Conservation (phyloP, 2,797 vertebrate species). For the Ambastaia sidthimunki region DNA sequence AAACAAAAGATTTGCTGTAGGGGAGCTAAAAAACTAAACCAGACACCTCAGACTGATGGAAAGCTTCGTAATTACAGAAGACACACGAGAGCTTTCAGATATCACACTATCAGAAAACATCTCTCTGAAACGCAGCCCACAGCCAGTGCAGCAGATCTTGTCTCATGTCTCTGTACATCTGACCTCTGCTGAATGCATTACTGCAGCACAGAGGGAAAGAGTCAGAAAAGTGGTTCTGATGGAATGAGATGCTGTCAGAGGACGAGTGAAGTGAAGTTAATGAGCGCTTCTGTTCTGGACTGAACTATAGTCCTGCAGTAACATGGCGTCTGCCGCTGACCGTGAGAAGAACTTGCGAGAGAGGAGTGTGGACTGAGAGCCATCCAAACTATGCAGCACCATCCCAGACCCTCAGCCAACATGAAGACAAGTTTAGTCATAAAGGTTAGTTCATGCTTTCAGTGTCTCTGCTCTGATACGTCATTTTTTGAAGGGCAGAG, state of each 20-base stretch:
- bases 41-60: background rate
- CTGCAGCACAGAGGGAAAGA: background rate
- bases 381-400: background rate
- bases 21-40: background rate
- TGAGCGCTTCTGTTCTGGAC: slow-evolving; percentile 20
- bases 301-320: background rate
- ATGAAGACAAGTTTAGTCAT: too few species aligned
- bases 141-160: slow-evolving; percentile 10
- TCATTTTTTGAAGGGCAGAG: too few species aligned
- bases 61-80: background rate
- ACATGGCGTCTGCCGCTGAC: background rate
- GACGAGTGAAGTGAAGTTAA: slow-evolving; percentile 3
- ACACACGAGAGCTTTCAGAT: background rate
- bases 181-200: slow-evolving; percentile 36
- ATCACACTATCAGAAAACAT: background rate
- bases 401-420: too few species aligned
- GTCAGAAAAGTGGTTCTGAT: slow-evolving; percentile 12
- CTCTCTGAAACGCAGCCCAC: slow-evolving; percentile 14
- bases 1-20: background rate
- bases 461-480: too few species aligned
- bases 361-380: background rate
- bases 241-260: slow-evolving; percentile 32
- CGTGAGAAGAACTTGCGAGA: background rate
- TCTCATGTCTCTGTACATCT: background rate
- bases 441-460: too few species aligned